Percentiles rank a stretch among this genome's conserved stretches.
Evolutionary conservation across 1,140 invertebrate genomes (phyloP).

Genomic region (Drosophila ercepeae): DNA sequence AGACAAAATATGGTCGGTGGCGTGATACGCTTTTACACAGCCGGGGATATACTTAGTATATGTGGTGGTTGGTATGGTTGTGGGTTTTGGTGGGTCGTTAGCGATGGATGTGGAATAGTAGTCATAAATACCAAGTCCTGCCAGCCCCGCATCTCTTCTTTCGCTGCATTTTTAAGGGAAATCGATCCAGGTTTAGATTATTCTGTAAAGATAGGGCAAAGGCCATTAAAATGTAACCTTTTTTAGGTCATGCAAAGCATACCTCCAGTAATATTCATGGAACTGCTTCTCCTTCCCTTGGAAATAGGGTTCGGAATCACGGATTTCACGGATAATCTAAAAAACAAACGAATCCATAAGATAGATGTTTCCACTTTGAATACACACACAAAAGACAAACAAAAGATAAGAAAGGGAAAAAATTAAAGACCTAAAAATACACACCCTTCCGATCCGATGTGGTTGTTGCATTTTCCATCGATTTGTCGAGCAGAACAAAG

Average conservation of each 20-base stretch:
- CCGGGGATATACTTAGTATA: slow-evolving; percentile 77
- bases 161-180: no score
- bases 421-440: slow-evolving; percentile 57
- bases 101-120: slow-evolving; percentile 74
- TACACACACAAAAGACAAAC: slow-evolving; percentile 21
- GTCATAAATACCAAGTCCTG: slow-evolving; percentile 81
- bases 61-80: slow-evolving; percentile 52
- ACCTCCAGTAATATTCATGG: not conserved
- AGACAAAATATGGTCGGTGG: slow-evolving; percentile 34
- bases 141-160: slow-evolving; percentile 10
- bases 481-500: slow-evolving; percentile 61
- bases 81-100: slow-evolving; percentile 53
- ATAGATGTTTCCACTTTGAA: slow-evolving; percentile 26
- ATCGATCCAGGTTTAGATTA: not conserved
- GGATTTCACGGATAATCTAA: slow-evolving; percentile 16
- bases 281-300: not conserved
- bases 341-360: slow-evolving; percentile 20
- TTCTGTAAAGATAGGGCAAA: not conserved
- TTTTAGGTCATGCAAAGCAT: slow-evolving; percentile 10
- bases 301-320: not conserved
- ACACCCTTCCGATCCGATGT: slow-evolving; percentile 54
- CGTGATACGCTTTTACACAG: slow-evolving; percentile 70
- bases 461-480: slow-evolving; percentile 40
- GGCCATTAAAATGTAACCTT: slow-evolving; percentile 4
- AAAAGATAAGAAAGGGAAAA: slow-evolving; percentile 7